Evolutionary conservation across 2,888 invertebrate genomes (phyloP), one percentile per base, ranked within the genome.

Genomic region (Leptinotarsa peninsularis): DNA sequence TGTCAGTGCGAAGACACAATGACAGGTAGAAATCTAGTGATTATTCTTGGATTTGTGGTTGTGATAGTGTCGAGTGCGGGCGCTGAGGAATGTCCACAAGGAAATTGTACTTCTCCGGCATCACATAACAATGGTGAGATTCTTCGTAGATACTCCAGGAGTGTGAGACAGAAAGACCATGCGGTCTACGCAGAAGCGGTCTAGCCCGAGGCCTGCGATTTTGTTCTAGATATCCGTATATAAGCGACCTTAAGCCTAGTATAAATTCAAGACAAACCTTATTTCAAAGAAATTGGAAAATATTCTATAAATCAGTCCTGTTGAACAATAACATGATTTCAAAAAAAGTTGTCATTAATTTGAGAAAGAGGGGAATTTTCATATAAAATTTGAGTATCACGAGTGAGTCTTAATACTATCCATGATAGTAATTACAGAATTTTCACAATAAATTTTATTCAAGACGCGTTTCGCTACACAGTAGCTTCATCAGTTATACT

Each of bases 41-140:
- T 56, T 73, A 54, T 77, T 67, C 56, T 78, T 21, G 73, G 77
- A 60, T 76, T 74, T 71, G 74, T 78, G 74, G 69, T 76, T 52
- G 78, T 78, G 76, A 54, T 77, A 56, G 78, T 79, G 78, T 75
- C 72, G 49, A 73, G 69, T 70, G 75, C 68, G 14, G 71, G 43
- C 18, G 74, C 74, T 17, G 72, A 77, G 76, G 78, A 80, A 74
- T 78, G 78, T 73, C 67, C 69, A n/a, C 67, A 71, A 56, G 79
- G 76, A 54, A 76, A 71, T 76, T 80, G 79, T 70, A 73, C 70
- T 71, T 73, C 72, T 60, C 73, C 76, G 54, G 76, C 79, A 63
- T 72, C 63, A 21, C 56, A 33, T 66, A 73, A 77, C 73, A 79
- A 77, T 75, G 77, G 79, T 79, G 75, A 77, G 79, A 75, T 67